Evolutionary conservation across 1,140 invertebrate species (phyloP).

Genomic region (Solenopsis fugax): DNA sequence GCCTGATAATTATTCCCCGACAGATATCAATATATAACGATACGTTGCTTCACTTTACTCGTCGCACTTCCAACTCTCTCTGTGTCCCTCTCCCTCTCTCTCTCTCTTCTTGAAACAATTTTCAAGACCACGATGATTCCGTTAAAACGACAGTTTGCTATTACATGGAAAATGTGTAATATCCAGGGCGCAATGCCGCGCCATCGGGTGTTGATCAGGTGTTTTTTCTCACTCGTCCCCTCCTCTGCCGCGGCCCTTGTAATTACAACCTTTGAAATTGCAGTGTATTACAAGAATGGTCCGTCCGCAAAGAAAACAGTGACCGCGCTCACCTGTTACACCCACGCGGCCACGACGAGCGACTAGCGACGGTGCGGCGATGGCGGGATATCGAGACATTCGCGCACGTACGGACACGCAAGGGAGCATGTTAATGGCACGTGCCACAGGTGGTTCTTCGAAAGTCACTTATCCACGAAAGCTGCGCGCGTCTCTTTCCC

Average conservation of each 20-base stretch:
- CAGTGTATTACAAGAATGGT: constrained; percentile 19
- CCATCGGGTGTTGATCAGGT: constrained; percentile 3
- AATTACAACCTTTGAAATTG: constrained; percentile 46
- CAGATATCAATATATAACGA: background rate
- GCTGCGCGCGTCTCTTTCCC: constrained; percentile 67
- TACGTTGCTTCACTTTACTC: background rate
- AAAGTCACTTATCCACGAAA: constrained; percentile 74
- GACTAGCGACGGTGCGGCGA: background rate
- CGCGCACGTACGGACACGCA: constrained; percentile 60
- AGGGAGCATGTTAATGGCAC: constrained; percentile 77
- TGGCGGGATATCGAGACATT: constrained; percentile 65
- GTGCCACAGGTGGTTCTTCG: constrained; percentile 82
- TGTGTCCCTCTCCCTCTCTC: too few relatives aligned
- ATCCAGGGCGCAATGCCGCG: background rate
- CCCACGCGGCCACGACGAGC: constrained; percentile 19
- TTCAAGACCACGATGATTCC: background rate
- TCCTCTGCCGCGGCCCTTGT: background rate
- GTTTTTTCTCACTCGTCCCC: background rate
- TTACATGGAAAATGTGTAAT: background rate
- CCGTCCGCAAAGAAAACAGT: constrained; percentile 45
- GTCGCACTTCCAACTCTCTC: background rate
- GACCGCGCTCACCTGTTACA: constrained; percentile 58
- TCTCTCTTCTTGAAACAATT: background rate
- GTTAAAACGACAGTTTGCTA: background rate
- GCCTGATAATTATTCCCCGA: background rate